Conservation (phyloP, 2,113 vertebrate genomes). For the Turnix velox region DNA sequence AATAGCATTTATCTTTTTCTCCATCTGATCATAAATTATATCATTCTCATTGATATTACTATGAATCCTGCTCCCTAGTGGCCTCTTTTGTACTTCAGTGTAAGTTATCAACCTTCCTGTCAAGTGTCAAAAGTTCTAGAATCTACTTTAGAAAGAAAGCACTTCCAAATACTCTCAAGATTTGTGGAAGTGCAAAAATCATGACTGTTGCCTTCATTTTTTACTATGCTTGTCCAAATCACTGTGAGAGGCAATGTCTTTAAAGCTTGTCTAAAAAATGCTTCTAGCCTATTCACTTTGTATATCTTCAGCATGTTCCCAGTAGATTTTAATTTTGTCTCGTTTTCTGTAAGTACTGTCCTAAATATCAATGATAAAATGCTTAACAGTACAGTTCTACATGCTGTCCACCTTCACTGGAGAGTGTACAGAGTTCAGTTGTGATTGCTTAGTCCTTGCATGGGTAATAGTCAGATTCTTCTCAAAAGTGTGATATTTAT, state of each 20-base stretch:
- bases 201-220: background rate
- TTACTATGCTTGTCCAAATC: background rate
- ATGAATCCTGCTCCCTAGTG: background rate
- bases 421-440: background rate
- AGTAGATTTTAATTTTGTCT: background rate
- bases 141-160: background rate
- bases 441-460: background rate
- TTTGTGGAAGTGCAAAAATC: background rate
- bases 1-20: background rate
- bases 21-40: background rate
- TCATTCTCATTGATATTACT: background rate
- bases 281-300: background rate
- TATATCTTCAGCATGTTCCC: background rate
- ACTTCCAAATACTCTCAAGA: background rate
- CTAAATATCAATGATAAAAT: background rate
- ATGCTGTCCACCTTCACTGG: background rate
- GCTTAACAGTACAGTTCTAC: background rate
- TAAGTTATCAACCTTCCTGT: background rate
- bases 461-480: background rate
- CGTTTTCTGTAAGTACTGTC: background rate
- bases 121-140: background rate
- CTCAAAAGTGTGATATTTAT: background rate
- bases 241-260: background rate
- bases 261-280: background rate
- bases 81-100: background rate